Base-by-base conservation (phyloP, 2,113 vertebrate species). In the Ancistrus triradiatus region DNA sequence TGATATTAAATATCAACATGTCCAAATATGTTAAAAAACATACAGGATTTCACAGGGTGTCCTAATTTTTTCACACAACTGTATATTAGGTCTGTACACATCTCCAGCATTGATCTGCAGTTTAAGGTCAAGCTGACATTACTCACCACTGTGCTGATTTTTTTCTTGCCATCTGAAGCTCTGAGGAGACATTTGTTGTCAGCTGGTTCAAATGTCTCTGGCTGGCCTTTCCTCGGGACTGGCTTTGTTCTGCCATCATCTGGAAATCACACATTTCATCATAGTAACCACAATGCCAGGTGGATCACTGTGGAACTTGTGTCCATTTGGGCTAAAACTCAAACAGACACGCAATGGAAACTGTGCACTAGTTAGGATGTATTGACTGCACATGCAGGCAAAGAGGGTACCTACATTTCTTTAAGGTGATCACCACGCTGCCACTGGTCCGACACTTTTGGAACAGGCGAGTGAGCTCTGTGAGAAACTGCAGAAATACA, bases 161-260 rank as follows among this genome's bases (percentile, higher is more conserved):
- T 98, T 80, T 86, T 95, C 75, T 98, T 99, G 65, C 96, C 96
- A 18, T 98, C 95, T 1, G 95, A 95, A 1, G 96, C 96, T 84
- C 96, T 91, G 66, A 99, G 60, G 53, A 99, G 92, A 89, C 95
- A 98, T 68, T 98, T 99, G 76, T 98, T 99, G 76, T 99, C 96
- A 9, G 87, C 84, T 2, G 95, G 94, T 59, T 98, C 95, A 68
- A 92, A 92, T 2, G 79, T 85, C 67, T 95, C 94, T 1, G 84
- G 31, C 0, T 93, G 83, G 37, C 96, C 93, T 77, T 98, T 99
- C 67, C 90, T 89, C 7, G 95, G 93, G 14, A 90, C 78, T 0
- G 96, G 94, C 76, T 95, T 98, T 56, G 95, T 98, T 75, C 95
- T 87, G 1, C 96, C 96, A 40, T 99, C 95, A 72, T 98, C 96